Base-by-base conservation (phyloP, 2,888 invertebrate genomes). In the Tinea semifulvella region DNA sequence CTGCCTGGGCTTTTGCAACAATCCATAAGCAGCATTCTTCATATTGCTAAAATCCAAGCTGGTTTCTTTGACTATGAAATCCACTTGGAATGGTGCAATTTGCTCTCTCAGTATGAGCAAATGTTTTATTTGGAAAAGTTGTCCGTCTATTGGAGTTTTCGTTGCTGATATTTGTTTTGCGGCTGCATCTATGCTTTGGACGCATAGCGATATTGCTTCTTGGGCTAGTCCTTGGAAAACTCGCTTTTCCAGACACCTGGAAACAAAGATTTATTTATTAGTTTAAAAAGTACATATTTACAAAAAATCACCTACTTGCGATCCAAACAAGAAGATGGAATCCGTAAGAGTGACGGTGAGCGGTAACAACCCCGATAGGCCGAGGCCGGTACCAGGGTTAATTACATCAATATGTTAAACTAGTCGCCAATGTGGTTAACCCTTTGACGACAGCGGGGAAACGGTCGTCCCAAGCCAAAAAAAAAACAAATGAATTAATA, bases 61-160 rank as follows among this genome's bases (percentile, higher is more conserved):
- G 4, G 96, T 95, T 68, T 99, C 98, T 60, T 93, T 94, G 0
- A 96, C 87, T 0, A 95, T 89, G 55, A 94, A 94, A 61, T 96
- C 98, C 0, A 95, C 94, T 68, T 98, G 96, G 63, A 98, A 99
- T 0, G 99, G 98, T 0, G 98, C 96, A 19, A 98, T 98, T 70
- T 99, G 99, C 65, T 99, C 99, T 16, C 99, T 79, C 1, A 99
- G 80, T 47, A 99, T 99, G 2, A 99, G 81, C 47, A 99, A 77
- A 74, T 99, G 99, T 66, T 99, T 99, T 35, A 99, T 95, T 74
- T 98, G 91, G 69, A 99, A 99, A n/a, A 99, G 80, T 61, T 94
- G 90, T 0, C 94, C 97, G 71, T 99, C 98, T n/a, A 96, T 82
- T n/a, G 82, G 72, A 0, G 90, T 88, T 74, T 91, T 92, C 53